Conservation (phyloP, 2,113 vertebrate genomes). For the Albula glossodonta region DNA sequence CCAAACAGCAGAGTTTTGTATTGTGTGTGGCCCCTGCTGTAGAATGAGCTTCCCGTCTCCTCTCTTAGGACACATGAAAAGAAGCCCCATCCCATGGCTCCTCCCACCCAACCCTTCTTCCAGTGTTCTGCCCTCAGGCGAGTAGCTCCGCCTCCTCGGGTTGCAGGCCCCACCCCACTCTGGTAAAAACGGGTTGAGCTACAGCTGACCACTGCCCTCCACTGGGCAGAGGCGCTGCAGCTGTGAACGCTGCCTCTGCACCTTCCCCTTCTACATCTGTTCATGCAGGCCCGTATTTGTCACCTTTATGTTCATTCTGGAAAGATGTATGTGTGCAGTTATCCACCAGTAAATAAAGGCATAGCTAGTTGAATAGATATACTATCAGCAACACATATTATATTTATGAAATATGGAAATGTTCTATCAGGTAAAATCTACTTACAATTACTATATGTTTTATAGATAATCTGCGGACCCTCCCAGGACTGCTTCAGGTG, state of each 20-base stretch:
- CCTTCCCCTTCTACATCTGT: slow-evolving; percentile 56
- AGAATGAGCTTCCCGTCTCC: neutral
- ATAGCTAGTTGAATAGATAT: no score
- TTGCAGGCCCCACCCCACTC: neutral
- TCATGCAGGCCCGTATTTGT: no score
- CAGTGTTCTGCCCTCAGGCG: slow-evolving; percentile 7
- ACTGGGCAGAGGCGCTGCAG: slow-evolving; percentile 57
- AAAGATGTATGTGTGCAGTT: no score
- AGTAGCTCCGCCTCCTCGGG: neutral
- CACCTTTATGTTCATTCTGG: no score
- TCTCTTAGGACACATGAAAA: neutral
- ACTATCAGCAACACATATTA: no score
- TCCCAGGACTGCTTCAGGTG: neutral
- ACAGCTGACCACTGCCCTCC: slow-evolving; percentile 10
- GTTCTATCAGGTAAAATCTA: no score
- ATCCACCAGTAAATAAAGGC: no score
- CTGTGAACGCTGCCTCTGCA: slow-evolving; percentile 67
- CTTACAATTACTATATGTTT: no score
- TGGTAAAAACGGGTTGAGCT: neutral
- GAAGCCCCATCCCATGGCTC: slow-evolving; percentile 1
- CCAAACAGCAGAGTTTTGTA: neutral
- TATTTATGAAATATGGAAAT: no score
- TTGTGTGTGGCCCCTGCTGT: neutral
- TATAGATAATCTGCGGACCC: no score
- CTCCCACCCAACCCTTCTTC: neutral